phyloP scores from a whole-genome alignment of 2,113 vertebrate species.

The Danionella cerebrum region DNA sequence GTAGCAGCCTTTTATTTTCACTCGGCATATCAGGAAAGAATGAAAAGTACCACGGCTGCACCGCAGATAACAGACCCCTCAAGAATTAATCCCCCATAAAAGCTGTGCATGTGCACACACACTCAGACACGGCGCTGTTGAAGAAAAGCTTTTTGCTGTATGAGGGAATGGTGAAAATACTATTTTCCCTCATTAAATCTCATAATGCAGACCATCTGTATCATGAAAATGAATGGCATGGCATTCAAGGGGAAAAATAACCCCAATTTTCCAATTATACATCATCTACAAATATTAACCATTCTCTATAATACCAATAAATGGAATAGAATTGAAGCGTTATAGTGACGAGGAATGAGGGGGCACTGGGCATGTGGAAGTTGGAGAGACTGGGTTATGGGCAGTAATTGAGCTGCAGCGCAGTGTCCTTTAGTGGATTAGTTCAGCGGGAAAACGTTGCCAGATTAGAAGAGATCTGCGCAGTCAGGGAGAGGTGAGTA shows the following conservation, averaged over 20 bases:
- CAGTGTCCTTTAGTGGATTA: not conserved
- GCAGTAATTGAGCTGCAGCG: not conserved
- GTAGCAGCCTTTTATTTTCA: constrained; percentile 32
- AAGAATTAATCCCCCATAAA: constrained; percentile 40
- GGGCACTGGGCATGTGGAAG: not conserved
- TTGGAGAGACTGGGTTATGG: not conserved
- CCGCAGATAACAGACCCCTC: constrained; percentile 36
- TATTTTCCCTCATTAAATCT: constrained; percentile 13
- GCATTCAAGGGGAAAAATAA: constrained; percentile 10
- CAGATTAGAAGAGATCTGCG: constrained; percentile 15
- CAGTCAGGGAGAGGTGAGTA: constrained; percentile 12
- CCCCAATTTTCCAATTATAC: constrained; percentile 15
- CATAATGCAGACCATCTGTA: constrained; percentile 10
- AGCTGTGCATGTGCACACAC: constrained; percentile 28
- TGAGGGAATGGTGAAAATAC: constrained; percentile 1
- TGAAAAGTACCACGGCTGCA: constrained; percentile 30
- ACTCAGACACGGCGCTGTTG: constrained; percentile 35
- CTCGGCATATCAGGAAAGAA: constrained; percentile 23
- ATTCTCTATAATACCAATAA: constrained; percentile 7
- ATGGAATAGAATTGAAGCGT: not conserved
- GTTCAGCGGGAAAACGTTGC: constrained; percentile 12
- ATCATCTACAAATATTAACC: constrained; percentile 25
- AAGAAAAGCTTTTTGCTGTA: constrained; percentile 52
- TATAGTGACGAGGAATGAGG: not conserved
- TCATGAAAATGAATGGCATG: constrained; percentile 32